phyloP scores from a whole-genome alignment of 2,888 invertebrate genomes.

The Unio delphinus region DNA sequence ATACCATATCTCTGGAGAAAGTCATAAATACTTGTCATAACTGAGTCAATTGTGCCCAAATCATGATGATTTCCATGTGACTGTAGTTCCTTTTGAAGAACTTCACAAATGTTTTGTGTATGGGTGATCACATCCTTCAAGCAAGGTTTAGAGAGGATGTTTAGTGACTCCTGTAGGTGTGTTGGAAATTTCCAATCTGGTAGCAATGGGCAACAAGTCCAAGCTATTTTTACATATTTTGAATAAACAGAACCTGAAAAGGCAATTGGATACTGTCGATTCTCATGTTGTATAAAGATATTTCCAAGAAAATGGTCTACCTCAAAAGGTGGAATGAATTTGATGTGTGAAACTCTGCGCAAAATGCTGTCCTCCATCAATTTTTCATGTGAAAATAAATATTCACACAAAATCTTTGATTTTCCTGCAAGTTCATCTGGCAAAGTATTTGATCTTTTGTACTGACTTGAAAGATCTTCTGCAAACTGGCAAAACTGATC shows the following conservation, averaged over 20 bases:
- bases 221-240: no score
- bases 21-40: constrained; percentile 1
- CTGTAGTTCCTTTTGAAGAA: constrained; percentile 3
- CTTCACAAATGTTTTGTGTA: constrained; percentile 11
- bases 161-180: background rate
- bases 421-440: constrained; percentile 7
- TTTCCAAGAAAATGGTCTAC: background rate
- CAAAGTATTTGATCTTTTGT: background rate
- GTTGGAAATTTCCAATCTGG: no score
- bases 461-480: no score
- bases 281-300: constrained; percentile 2
- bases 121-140: constrained; percentile 10
- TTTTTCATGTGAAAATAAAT: constrained; percentile 1
- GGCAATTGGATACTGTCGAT: no score
- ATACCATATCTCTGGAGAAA: background rate
- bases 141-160: constrained; percentile 1
- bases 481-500: constrained; percentile 11
- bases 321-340: constrained; percentile 11
- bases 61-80: background rate
- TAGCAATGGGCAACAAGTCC: no score
- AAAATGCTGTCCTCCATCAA: background rate
- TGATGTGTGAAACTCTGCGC: background rate
- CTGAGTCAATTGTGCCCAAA: background rate
- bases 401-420: constrained; percentile 4
- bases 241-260: no score